Conservation (phyloP, 2,113 vertebrate genomes). For the Microtus oregoni region DNA sequence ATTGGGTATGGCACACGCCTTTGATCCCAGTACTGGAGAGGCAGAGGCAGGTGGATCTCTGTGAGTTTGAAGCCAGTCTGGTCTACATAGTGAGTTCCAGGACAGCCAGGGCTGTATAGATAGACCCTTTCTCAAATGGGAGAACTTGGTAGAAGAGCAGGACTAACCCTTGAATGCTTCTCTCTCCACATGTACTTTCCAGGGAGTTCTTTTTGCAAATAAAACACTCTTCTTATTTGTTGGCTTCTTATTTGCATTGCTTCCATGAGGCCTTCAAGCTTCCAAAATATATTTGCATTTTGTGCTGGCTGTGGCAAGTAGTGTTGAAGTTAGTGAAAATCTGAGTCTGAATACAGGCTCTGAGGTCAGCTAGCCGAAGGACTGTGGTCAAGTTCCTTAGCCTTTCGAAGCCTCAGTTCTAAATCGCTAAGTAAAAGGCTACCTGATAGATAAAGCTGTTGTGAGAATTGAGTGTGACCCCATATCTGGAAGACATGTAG, state of each 20-base stretch:
- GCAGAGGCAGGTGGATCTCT: not conserved
- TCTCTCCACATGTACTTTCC: not conserved
- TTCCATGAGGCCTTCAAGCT: constrained; percentile 2
- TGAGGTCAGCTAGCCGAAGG: not conserved
- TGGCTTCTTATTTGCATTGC: constrained; percentile 33
- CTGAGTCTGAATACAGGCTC: not conserved
- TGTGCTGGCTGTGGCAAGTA: not conserved
- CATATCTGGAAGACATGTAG: too few relatives aligned
- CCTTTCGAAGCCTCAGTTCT: not conserved
- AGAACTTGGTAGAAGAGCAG: not conserved
- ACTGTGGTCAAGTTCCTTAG: not conserved
- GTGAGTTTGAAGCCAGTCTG: not conserved
- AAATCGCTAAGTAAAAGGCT: not conserved
- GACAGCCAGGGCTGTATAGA: not conserved
- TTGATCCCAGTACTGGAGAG: not conserved
- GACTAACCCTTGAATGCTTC: not conserved
- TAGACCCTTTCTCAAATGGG: not conserved
- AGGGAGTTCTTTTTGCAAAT: not conserved
- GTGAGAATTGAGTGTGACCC: not conserved
- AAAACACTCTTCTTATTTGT: not conserved
- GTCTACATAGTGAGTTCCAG: not conserved
- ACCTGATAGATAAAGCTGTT: not conserved
- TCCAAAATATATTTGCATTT: constrained; percentile 28
- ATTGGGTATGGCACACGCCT: not conserved
- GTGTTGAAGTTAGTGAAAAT: not conserved